These are phyloP conservation scores for Aphodius sticticus DNA, from an alignment of 2,888 invertebrate species.

Conservation along the genomic window DNA sequence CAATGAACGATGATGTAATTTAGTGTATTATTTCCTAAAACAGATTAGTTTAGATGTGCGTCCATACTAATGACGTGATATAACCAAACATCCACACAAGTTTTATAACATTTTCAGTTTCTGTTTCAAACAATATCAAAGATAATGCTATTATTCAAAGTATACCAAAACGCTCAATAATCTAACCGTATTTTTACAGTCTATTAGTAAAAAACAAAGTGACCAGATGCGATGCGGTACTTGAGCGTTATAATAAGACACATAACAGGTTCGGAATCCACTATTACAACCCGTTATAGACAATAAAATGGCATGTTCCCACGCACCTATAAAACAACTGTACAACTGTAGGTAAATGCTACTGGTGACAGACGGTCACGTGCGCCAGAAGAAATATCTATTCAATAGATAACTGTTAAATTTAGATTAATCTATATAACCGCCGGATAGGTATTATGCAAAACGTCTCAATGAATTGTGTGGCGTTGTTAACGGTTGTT, in stretches of 20 bases:
- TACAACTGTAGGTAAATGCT: not conserved
- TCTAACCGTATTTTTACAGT: not conserved
- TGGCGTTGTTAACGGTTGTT: not conserved
- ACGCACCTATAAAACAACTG: not conserved
- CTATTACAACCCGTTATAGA: not conserved
- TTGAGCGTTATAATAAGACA: not conserved
- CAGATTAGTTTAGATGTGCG: no score
- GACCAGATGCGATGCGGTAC: not conserved
- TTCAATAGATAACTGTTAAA: not conserved
- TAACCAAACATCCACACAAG: not conserved
- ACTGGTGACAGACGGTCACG: constrained; percentile 4
- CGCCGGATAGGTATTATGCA: not conserved
- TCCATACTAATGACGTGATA: no score
- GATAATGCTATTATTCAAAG: not conserved
- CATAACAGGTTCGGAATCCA: not conserved
- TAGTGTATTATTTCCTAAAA: no score
- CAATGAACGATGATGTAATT: not conserved
- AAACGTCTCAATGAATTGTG: not conserved
- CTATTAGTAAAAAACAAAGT: not conserved
- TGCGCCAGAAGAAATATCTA: not conserved
- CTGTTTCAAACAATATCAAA: not conserved
- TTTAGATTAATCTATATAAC: not conserved
- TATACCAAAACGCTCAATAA: not conserved
- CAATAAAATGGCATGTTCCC: not conserved
- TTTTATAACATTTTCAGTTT: not conserved